phyloP scores from a whole-genome alignment of 2,797 vertebrate genomes.

The Oceanodroma leucorhoa region DNA sequence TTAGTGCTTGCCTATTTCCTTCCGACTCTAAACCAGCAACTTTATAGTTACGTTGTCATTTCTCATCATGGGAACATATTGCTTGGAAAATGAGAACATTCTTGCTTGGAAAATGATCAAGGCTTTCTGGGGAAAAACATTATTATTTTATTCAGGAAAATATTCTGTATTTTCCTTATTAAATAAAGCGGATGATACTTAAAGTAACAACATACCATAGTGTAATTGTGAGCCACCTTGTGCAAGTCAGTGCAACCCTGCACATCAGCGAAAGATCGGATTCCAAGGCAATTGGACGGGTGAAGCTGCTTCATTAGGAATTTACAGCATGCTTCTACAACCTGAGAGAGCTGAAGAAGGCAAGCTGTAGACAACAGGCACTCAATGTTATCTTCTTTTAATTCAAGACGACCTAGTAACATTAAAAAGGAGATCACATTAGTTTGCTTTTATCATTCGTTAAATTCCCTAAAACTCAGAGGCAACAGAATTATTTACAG shows the following conservation, averaged over 20 bases:
- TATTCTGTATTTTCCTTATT: background rate
- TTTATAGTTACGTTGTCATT: background rate
- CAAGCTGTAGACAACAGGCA: constrained; percentile 93
- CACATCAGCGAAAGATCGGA: constrained; percentile 93
- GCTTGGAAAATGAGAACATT: background rate
- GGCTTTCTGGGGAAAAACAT: background rate
- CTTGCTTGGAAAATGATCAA: background rate
- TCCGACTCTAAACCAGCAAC: background rate
- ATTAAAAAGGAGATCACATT: constrained; percentile 27
- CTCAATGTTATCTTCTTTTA: constrained; percentile 96
- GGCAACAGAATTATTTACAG: background rate
- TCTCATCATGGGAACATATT: background rate
- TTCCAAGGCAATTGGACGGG: constrained; percentile 97
- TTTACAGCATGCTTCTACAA: constrained; percentile 94
- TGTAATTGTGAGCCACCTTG: constrained; percentile 94
- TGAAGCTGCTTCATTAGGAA: constrained; percentile 98
- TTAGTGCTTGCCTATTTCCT: background rate
- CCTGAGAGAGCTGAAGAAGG: constrained; percentile 92
- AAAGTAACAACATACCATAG: constrained; percentile 85
- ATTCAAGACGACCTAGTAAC: constrained; percentile 88
- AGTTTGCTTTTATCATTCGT: background rate
- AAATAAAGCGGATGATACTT: background rate
- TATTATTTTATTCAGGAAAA: background rate
- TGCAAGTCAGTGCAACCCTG: constrained; percentile 96
- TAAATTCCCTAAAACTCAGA: background rate